Conservation (phyloP, 2,113 vertebrate genomes). For the Spermophilus dauricus region DNA sequence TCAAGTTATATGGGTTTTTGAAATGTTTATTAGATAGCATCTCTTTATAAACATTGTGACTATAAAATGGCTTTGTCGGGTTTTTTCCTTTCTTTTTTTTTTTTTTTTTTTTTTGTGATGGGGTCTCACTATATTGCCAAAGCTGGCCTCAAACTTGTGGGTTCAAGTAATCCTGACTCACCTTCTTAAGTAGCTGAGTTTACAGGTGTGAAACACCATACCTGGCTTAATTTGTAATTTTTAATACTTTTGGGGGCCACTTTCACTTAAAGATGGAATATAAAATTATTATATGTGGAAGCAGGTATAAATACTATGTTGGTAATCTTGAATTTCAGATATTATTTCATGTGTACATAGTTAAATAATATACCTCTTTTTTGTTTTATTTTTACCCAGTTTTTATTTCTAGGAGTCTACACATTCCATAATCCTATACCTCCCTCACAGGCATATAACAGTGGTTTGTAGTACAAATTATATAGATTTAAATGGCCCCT, state of each 20-base stretch:
- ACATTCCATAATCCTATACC: not conserved
- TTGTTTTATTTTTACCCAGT: constrained; percentile 23
- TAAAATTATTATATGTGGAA: constrained; percentile 29
- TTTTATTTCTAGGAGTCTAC: constrained; percentile 41
- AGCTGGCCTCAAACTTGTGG: not conserved
- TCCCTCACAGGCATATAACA: constrained; percentile 6
- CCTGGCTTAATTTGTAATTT: not conserved
- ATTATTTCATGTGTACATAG: not conserved
- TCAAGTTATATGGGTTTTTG: constrained; percentile 54
- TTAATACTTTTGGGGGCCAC: constrained; percentile 16
- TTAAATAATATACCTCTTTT: constrained; percentile 35
- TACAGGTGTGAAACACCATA: too few species aligned
- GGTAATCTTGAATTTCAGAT: constrained; percentile 66
- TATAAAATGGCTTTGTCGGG: constrained; percentile 57
- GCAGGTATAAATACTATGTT: constrained; percentile 17
- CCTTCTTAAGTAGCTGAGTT: not conserved
- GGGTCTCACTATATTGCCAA: not conserved
- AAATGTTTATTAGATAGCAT: constrained; percentile 62
- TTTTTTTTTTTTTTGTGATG: not conserved
- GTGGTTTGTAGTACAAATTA: constrained; percentile 59
- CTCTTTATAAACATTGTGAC: constrained; percentile 59
- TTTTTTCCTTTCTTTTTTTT: not conserved
- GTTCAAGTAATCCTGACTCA: not conserved
- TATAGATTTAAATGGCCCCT: constrained; percentile 55
- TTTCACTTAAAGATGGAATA: constrained; percentile 57